Conservation (phyloP, 2,797 vertebrate species). For the Mormyrops boulengeri region DNA sequence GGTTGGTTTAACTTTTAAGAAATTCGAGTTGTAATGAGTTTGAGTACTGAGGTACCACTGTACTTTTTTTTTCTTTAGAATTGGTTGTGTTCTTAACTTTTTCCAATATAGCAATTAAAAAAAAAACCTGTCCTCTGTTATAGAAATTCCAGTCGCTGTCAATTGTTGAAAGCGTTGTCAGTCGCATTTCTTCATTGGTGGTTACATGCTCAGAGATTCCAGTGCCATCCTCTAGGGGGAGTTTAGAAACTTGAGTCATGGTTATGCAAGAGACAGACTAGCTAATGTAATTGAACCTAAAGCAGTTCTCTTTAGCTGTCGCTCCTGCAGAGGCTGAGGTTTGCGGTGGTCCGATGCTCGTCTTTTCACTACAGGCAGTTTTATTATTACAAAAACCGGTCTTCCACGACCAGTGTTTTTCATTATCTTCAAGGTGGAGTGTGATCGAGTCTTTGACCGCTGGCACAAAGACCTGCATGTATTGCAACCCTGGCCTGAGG, state of each 20-base stretch:
- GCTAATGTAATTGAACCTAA: neutral
- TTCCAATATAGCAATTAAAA: neutral
- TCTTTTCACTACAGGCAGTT: neutral
- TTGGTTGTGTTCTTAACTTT: neutral
- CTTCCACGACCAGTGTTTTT: neutral
- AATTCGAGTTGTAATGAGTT: too few relatives aligned
- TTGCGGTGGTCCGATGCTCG: neutral
- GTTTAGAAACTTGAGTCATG: neutral
- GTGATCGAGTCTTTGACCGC: neutral
- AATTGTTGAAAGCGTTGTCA: neutral
- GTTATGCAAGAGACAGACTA: neutral
- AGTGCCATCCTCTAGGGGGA: neutral
- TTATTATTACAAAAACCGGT: neutral
- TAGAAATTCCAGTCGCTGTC: neutral
- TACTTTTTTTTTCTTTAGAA: neutral
- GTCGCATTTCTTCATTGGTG: neutral
- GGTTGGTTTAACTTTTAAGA: too few relatives aligned
- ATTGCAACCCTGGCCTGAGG: neutral
- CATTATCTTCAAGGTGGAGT: neutral
- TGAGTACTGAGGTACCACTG: too few relatives aligned
- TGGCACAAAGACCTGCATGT: neutral
- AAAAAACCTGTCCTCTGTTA: neutral
- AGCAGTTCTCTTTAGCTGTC: neutral
- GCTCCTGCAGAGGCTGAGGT: neutral
- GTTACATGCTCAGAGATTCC: neutral